phyloP scores from a whole-genome alignment of 2,888 invertebrate genomes.

The Rhagium mordax region DNA sequence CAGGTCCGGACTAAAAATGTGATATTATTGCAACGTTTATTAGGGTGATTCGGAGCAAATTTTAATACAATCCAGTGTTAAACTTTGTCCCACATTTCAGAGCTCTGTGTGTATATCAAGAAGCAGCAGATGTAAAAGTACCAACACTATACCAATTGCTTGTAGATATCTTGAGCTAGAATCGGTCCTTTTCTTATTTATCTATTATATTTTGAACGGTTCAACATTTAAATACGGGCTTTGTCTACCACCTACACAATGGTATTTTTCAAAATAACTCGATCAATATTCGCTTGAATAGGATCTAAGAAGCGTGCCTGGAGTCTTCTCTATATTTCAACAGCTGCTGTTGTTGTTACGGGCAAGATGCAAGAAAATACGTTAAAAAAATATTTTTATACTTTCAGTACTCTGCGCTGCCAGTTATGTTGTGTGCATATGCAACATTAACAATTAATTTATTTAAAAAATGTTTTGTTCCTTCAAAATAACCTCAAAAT shows the following conservation, averaged over 20 bases:
- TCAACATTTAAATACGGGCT: conserved; percentile 13
- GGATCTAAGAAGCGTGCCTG: conserved; percentile 42
- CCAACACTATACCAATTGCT: conserved; percentile 31
- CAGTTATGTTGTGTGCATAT: too few relatives aligned
- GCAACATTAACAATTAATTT: too few relatives aligned
- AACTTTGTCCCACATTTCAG: too few relatives aligned
- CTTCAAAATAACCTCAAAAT: too few relatives aligned
- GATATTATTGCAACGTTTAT: too few relatives aligned
- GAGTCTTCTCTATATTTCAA: conserved; percentile 33
- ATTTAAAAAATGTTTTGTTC: too few relatives aligned
- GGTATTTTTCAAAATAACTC: conserved; percentile 36
- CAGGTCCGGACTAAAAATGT: too few relatives aligned
- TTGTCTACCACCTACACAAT: conserved; percentile 29
- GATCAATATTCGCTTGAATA: conserved; percentile 39
- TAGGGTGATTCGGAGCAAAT: too few relatives aligned
- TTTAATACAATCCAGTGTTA: too few relatives aligned
- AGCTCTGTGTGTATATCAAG: not conserved
- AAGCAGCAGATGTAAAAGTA: conserved; percentile 10
- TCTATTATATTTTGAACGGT: conserved; percentile 25
- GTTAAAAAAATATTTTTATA: conserved; percentile 29
- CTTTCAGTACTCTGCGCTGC: too few relatives aligned
- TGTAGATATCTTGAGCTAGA: conserved; percentile 36
- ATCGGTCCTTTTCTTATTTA: conserved; percentile 38
- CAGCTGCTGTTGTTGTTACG: conserved; percentile 33
- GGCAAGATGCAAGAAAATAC: not conserved